Conservation (phyloP, 2,888 invertebrate species). For the Drosophila imparisetae region DNA sequence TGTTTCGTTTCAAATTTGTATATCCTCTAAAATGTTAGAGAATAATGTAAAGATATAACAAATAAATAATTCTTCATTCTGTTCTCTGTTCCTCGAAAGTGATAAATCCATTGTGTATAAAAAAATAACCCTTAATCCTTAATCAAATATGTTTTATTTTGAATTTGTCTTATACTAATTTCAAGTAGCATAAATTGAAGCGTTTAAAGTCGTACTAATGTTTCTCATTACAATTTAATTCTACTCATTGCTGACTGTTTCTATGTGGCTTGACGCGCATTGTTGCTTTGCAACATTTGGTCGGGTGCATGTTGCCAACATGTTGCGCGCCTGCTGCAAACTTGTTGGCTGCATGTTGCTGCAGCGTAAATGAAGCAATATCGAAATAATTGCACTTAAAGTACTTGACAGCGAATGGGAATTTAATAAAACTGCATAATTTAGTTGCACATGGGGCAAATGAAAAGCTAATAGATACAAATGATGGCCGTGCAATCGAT, state of each 20-base stretch:
- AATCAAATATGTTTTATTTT: not conserved
- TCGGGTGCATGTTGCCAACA: conserved; percentile 38
- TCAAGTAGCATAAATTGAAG: not conserved
- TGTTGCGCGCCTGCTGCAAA: conserved; percentile 60
- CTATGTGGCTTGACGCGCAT: conserved; percentile 15
- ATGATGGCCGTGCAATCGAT: conserved; percentile 41
- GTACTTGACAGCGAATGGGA: conserved; percentile 50
- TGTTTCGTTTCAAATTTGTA: too few species aligned
- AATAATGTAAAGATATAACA: not conserved
- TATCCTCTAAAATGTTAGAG: not conserved
- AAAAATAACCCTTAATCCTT: not conserved
- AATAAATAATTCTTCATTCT: not conserved
- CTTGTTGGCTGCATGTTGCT: conserved; percentile 66
- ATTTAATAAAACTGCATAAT: conserved; percentile 43
- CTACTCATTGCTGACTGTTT: not conserved
- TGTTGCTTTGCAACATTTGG: conserved; percentile 45
- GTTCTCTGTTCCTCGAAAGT: not conserved
- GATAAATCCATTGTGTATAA: not conserved
- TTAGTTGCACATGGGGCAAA: conserved; percentile 45
- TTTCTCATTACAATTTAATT: not conserved
- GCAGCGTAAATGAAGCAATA: conserved; percentile 54
- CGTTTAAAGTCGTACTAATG: not conserved
- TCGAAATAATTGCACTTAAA: conserved; percentile 54
- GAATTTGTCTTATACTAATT: not conserved
- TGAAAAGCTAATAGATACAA: conserved; percentile 59